A percentile compares a stretch with the other conserved stretches of the same genome.
Evolutionary conservation across 2,113 vertebrate genomes (phyloP).

Genomic region (Rhizomys pruinosus): DNA sequence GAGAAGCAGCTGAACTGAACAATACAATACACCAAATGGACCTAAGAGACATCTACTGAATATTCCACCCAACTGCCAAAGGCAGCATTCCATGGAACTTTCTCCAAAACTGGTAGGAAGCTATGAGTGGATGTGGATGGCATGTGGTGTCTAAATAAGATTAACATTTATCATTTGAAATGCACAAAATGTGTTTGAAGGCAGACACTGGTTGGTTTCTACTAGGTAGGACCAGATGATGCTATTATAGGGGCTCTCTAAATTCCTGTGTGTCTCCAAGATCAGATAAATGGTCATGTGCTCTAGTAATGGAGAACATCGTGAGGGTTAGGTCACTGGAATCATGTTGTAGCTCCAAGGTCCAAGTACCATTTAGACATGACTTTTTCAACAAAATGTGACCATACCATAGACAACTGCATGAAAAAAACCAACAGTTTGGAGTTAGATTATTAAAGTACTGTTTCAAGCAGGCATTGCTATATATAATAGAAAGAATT

Average conservation of each 20-base stretch:
- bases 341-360: accelerated
- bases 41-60: too few relatives aligned
- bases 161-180: too few relatives aligned
- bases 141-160: too few relatives aligned
- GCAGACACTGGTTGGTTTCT: neutral
- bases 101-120: too few relatives aligned
- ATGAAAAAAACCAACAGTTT: neutral
- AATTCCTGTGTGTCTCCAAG: neutral
- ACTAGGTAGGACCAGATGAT: neutral
- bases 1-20: too few relatives aligned
- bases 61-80: too few relatives aligned
- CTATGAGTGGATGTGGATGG: too few relatives aligned
- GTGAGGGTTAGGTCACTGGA: neutral
- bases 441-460: neutral
- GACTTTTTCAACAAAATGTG: neutral
- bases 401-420: neutral
- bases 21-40: too few relatives aligned
- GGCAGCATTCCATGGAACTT: too few relatives aligned
- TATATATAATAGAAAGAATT: neutral
- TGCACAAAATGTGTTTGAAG: neutral
- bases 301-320: accelerated
- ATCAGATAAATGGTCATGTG: neutral
- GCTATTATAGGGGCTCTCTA: neutral
- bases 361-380: neutral
- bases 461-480: neutral